Evolutionary conservation across 2,797 vertebrate genomes (phyloP), one percentile per base, ranked within the genome.

Genomic region (Sebastes baramenuke): DNA sequence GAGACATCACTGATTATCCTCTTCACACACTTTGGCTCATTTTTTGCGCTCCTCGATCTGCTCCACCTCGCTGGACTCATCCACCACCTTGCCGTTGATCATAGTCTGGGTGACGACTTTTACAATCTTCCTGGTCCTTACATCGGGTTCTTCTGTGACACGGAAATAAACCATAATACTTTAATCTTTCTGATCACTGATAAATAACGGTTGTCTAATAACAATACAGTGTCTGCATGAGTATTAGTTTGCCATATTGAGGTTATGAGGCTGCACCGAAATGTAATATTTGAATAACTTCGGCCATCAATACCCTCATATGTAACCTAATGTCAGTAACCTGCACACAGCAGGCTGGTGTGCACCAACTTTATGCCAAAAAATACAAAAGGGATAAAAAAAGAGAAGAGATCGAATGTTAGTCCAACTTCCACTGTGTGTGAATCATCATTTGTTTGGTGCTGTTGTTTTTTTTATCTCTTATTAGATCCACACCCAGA

Each of bases 101-200:
- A 97, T 95, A 4, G 96, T 97, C 91, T 97, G 96, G 18, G 96
- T 97, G 72, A 97, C 96, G 2, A 96, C 95, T 91, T 96, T 97
- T 13, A 97, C 95, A 36, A 97, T 97, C 93, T 96, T 97, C 90
- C 96, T 95, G 74, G 96, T 97, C 67, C 95, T 93, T 2, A 97
- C 91, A 0, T 96, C 96, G 0, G 96, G 96, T 4, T 95, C 94
- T 85, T 94, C 96, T 96, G 91, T 11, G 88, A 89, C 66, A 87
- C 32, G 84, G 32, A 75, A 58, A 27, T 4, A n/a, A 75, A 75
- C 1, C 55, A 54, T 54, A 22, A 8, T 0, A 62, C 14, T 16
- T 22, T 49, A 4, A 62, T 46, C n/a, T n/a, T 75, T 49, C 27
- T 38, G 12, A 5, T 27, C 12, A 62, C 27, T 62, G 9, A 38